phyloP scores from a whole-genome alignment of 2,797 vertebrate genomes.

The Paguma larvata region DNA sequence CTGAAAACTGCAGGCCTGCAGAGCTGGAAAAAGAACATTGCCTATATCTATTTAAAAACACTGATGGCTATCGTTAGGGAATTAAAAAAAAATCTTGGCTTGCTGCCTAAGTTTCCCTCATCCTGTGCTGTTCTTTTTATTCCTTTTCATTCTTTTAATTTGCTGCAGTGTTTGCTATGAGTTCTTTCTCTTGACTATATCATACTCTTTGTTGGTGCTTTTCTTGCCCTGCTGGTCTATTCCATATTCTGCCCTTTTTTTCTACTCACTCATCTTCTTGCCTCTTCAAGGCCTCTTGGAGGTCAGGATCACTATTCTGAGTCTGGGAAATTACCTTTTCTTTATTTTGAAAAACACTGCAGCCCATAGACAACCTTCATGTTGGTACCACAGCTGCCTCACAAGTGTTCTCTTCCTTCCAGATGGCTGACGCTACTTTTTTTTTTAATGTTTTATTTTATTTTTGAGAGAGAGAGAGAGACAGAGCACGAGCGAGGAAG shows the following conservation, averaged over 20 bases:
- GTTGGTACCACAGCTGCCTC: not conserved
- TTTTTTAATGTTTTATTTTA: too few species aligned
- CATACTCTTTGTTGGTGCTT: not conserved
- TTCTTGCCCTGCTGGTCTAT: not conserved
- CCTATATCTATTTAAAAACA: slow-evolving; percentile 37
- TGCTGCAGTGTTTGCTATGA: not conserved
- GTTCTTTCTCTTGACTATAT: not conserved
- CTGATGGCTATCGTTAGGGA: not conserved
- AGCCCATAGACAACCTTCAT: not conserved
- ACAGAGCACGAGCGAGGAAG: too few species aligned
- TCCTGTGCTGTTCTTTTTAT: not conserved
- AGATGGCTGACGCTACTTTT: not conserved
- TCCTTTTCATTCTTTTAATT: not conserved
- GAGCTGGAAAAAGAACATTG: slow-evolving; percentile 61
- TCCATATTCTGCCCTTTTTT: not conserved
- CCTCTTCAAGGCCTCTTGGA: not conserved
- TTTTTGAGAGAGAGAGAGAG: too few species aligned
- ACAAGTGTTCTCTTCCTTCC: not conserved
- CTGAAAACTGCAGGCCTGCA: slow-evolving; percentile 45
- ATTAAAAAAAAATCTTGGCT: not conserved
- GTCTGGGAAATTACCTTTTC: not conserved
- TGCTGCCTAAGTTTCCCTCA: not conserved
- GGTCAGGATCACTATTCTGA: not conserved
- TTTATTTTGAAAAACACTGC: slow-evolving; percentile 9
- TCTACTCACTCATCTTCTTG: not conserved